Evolutionary conservation across 2,797 vertebrate species (phyloP).

Genomic region (Lemur catta): DNA sequence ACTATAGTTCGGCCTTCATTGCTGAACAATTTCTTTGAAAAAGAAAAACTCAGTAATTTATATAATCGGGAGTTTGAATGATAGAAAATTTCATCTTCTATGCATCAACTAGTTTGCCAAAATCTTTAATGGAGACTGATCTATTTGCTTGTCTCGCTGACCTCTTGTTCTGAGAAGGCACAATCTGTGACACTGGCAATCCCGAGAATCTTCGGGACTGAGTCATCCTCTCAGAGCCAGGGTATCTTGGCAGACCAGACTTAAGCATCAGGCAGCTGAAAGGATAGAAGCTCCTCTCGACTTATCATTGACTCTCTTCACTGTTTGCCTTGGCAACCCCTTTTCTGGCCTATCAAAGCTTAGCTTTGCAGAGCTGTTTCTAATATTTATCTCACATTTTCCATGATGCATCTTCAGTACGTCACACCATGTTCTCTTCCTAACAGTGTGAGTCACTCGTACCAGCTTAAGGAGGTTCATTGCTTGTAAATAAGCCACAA

Average conservation of each 20-base stretch:
- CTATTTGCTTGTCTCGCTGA: neutral
- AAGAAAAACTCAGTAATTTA: neutral
- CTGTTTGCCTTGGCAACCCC: conserved; percentile 18
- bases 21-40: neutral
- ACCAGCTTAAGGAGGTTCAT: neutral
- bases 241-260: neutral
- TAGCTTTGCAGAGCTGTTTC: conserved; percentile 44
- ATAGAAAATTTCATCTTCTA: neutral
- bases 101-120: neutral
- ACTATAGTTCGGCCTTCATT: neutral
- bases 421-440: conserved; percentile 48
- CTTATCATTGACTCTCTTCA: neutral
- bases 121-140: neutral
- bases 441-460: conserved; percentile 44
- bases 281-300: neutral
- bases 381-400: conserved; percentile 74
- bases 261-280: neutral
- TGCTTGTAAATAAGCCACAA: conserved; percentile 56
- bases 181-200: neutral
- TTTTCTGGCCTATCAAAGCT: conserved; percentile 31
- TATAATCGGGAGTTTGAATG: neutral
- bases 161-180: neutral
- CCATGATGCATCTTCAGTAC: neutral
- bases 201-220: neutral
- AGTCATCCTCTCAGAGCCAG: neutral